Percentiles rank a stretch among this genome's conserved stretches.
Conservation (phyloP, 1,140 invertebrate genomes). For the Planococcus citri region DNA sequence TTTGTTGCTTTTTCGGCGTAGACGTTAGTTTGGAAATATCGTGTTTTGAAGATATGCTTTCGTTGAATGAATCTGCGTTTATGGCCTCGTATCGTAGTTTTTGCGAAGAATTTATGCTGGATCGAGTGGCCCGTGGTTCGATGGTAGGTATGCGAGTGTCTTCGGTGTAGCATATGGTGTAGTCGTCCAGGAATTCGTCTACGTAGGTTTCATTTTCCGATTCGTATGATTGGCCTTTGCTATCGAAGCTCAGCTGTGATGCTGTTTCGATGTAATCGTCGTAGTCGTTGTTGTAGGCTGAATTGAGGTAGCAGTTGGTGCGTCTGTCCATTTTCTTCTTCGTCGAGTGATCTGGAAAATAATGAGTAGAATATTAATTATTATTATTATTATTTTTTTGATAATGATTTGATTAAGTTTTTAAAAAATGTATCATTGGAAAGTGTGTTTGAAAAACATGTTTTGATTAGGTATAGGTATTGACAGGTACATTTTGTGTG, state of each 20-base stretch:
- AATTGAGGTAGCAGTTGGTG: not conserved
- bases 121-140: not conserved
- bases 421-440: no score
- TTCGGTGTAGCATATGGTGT: not conserved
- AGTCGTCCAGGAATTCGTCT: not conserved
- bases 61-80: not conserved
- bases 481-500: no score
- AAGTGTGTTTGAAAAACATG: no score
- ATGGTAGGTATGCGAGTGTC: not conserved
- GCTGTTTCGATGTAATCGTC: not conserved
- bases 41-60: not conserved
- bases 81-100: not conserved
- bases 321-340: not conserved
- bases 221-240: not conserved
- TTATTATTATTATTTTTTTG: not conserved
- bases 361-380: not conserved
- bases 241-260: slow-evolving; percentile 4
- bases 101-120: not conserved
- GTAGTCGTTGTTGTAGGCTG: not conserved
- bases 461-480: no score
- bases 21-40: not conserved
- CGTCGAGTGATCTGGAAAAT: not conserved
- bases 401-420: not conserved
- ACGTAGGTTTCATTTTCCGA: slow-evolving; percentile 9
- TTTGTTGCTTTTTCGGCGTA: not conserved